A percentile compares a stretch with the other conserved stretches of the same genome.
Evolutionary conservation across 1,140 invertebrate species (phyloP).

Genomic region (Cherax destructor): DNA sequence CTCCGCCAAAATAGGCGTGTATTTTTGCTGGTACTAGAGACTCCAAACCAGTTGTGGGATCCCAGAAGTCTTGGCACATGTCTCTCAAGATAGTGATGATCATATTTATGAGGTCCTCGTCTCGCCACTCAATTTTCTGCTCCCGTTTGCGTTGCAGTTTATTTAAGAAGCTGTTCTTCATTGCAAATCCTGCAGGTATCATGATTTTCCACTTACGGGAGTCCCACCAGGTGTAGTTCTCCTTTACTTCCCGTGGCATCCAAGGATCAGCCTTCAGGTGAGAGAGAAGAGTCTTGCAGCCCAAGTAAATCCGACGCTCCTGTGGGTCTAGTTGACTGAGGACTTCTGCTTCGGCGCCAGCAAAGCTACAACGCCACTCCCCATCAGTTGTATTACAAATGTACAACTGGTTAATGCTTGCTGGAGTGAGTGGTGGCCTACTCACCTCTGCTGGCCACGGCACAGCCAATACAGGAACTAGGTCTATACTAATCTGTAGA

Average conservation of each 20-base stretch:
- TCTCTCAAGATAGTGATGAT: too few relatives aligned
- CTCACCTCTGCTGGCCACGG: background rate
- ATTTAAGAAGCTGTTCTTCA: slow-evolving; percentile 1
- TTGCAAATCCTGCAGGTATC: background rate
- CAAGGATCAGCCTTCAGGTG: slow-evolving; percentile 23
- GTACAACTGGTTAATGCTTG: background rate
- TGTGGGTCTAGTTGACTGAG: background rate
- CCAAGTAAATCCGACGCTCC: background rate
- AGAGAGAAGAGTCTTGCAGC: slow-evolving; percentile 10
- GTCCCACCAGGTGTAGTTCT: background rate
- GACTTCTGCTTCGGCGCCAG: slow-evolving; percentile 4
- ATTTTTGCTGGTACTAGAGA: background rate
- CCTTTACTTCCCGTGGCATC: slow-evolving; percentile 11
- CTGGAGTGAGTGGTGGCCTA: slow-evolving; percentile 9
- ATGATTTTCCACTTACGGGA: background rate
- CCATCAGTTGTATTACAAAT: background rate
- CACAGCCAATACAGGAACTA: slow-evolving; percentile 24
- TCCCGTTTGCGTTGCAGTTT: background rate
- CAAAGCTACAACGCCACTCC: slow-evolving; percentile 15
- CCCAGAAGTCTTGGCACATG: too few relatives aligned
- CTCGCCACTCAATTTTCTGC: background rate
- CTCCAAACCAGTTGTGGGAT: too few relatives aligned
- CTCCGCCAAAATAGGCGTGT: slow-evolving; percentile 23
- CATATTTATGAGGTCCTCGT: background rate
- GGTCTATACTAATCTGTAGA: slow-evolving; percentile 11